Evolutionary conservation across 2,113 vertebrate species (phyloP), one percentile per base, ranked within the genome.

Genomic region (Forbesichthys agassizii): DNA sequence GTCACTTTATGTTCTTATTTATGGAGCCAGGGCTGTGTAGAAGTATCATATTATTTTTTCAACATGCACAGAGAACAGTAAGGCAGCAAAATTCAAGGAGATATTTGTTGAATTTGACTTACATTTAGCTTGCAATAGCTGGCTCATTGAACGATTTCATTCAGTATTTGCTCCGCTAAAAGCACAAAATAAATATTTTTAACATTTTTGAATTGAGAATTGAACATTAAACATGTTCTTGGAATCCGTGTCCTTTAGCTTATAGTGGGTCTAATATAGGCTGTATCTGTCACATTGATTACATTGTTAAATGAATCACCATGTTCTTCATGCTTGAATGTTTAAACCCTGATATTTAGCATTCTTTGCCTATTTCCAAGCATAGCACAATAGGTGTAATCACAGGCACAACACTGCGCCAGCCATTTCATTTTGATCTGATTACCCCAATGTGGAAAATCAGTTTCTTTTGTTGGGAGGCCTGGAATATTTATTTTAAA

Each of bases 381-480:
- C 74, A 74, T 74, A 66, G 52, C 56, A 87, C 86, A 86, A 88
- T 87, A 47, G 65, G 63, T 64, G 59, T 82, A 91, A 90, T 90
- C 88, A 89, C n/a, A 3, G 73, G 52, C 56, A 82, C 73, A 81
- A 79, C 69, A 14, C 14, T 42, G 16, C 2, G 49, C 51, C 13
- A 11, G 62, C 64, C 64, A 75, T 83, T 83, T 83, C 64, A 72
- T 77, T 84, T 69, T 79, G 73, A 84, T 82, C 75, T 89, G 85
- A 89, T 90, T 88, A 86, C 74, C 57, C 68, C 52, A 7, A 68
- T 46, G 68, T 53, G 42, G 18, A 74, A 78, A 92, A 91, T 92
- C 86, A 89, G 83, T 57, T 73, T 79, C 72, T 86, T 89, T 92
- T 92, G 88, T 90, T 53, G 69, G 52, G 16, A 69, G 33, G 57